These are phyloP conservation scores for Aspidapion aeneum DNA, from an alignment of 2,888 invertebrate species.

Conservation along the genomic window DNA sequence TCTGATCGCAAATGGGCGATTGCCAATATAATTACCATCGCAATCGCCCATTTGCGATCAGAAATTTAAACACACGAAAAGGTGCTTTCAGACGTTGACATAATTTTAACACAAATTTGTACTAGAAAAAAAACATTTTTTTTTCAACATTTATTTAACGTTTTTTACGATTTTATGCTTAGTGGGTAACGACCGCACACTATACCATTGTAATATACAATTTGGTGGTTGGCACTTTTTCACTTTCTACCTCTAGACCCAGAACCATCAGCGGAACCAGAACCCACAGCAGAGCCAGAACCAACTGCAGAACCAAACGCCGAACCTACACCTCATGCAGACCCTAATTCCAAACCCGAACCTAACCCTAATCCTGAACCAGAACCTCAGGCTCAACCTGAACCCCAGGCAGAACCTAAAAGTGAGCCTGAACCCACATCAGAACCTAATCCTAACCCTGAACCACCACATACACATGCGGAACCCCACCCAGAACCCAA, in stretches of 20 bases:
- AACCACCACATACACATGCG: no score
- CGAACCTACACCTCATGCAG: slow-evolving; percentile 40
- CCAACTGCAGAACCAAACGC: slow-evolving; percentile 46
- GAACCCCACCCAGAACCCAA: slow-evolving; percentile 43
- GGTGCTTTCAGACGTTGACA: no score
- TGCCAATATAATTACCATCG: no score
- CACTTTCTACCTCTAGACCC: background rate
- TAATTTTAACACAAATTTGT: no score
- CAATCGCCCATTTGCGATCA: no score
- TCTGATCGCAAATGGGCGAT: no score
- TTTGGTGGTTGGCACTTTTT: background rate
- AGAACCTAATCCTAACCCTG: slow-evolving; percentile 42
- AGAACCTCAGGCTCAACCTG: slow-evolving; percentile 47
- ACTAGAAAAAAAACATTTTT: no score
- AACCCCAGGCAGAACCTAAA: slow-evolving; percentile 49
- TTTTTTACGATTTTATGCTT: no score
- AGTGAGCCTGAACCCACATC: slow-evolving; percentile 44
- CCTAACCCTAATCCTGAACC: slow-evolving; percentile 44
- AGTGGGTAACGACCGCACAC: no score
- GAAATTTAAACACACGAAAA: no score
- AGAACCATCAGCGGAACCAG: slow-evolving; percentile 41
- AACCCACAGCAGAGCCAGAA: slow-evolving; percentile 47
- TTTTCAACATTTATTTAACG: no score
- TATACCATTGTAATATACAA: no score
- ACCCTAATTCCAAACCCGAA: slow-evolving; percentile 38